Base-by-base conservation (phyloP, 1,140 invertebrate species). In the Parapsyche elsis region DNA sequence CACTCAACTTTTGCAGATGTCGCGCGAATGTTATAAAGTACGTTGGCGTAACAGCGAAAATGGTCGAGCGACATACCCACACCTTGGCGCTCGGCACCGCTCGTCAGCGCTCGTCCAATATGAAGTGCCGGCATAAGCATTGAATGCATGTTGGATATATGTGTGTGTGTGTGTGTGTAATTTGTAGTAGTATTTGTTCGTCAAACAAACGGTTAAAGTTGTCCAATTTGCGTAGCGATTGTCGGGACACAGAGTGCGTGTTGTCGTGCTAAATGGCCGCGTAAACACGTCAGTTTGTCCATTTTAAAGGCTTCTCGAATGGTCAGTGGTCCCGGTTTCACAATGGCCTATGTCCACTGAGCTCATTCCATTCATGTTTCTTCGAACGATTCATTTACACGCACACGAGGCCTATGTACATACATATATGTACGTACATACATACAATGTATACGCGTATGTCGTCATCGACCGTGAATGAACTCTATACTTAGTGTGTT, bases 151-250 rank as follows among this genome's bases (percentile, higher is more conserved):
- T n/a, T n/a, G 30, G 30, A 44, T 38, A 19, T 38, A 19, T 26
- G 23, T 26, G 21, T 26, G 23, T 26, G 9, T 38, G 23, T 73
- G 26, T 73, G 26, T 26, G 26, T 38, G 30, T 38, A 38, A n/a
- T 38, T 1, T 38, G 30, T 61, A n/a, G n/a, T n/a, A 23, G 44
- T 79, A 16, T 76, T 76, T 83, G 82, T 76, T 76, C 4, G 38
- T 45, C 80, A 83, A 83, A 83, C 78, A 83, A 76, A 74, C 77
- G 80, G 30, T 81, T 83, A 81, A 83, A 83, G 82, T 80, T 81
- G 82, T 80, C 77, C 82, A 83, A 83, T 83, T 83, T 83, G 82
- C 82, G 79, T 53, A 76, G 73, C 45, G 79, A 83, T 83, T 83
- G 82, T 83, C 49, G 24, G 53, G 23, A 9, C 21, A 14, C 19